Evolutionary conservation across 2,797 vertebrate species (phyloP).

Genomic region (Oryzias sinensis): DNA sequence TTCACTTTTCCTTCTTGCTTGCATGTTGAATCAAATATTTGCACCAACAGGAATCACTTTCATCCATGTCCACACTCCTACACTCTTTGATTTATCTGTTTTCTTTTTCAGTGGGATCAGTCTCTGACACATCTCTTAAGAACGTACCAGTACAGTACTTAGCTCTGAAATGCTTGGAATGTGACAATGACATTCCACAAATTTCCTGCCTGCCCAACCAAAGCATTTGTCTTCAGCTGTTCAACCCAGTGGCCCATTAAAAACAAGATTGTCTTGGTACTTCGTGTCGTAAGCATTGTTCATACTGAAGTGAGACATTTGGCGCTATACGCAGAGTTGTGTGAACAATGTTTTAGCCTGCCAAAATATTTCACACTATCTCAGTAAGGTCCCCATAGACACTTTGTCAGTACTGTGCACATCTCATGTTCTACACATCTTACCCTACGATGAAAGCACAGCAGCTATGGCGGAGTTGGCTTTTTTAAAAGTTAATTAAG

Average conservation of each 20-base stretch:
- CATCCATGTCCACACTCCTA: not conserved
- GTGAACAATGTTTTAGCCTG: too few relatives aligned
- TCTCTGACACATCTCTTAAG: constrained; percentile 32
- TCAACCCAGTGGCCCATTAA: not conserved
- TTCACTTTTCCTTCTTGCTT: not conserved
- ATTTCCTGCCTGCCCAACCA: constrained; percentile 20
- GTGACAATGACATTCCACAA: constrained; percentile 36
- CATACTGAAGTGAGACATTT: too few relatives aligned
- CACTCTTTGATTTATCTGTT: constrained; percentile 6
- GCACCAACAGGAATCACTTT: not conserved
- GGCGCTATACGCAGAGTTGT: too few relatives aligned
- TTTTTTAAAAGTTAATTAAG: too few relatives aligned
- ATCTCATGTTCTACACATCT: too few relatives aligned
- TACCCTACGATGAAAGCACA: too few relatives aligned
- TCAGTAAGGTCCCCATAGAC: too few relatives aligned
- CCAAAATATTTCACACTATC: too few relatives aligned
- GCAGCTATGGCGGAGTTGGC: too few relatives aligned
- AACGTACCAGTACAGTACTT: constrained; percentile 19
- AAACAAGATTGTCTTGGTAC: not conserved
- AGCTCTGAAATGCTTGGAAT: constrained; percentile 60
- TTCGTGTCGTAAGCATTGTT: not conserved
- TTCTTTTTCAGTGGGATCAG: constrained; percentile 26
- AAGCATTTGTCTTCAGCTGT: constrained; percentile 1
- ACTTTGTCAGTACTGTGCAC: too few relatives aligned
- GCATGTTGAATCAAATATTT: fast-evolving